A percentile compares a stretch with the other conserved stretches of the same genome.
These are phyloP conservation scores for Microcebus ravelobensis DNA, from an alignment of 2,113 vertebrate species.

Conservation along the genomic window DNA sequence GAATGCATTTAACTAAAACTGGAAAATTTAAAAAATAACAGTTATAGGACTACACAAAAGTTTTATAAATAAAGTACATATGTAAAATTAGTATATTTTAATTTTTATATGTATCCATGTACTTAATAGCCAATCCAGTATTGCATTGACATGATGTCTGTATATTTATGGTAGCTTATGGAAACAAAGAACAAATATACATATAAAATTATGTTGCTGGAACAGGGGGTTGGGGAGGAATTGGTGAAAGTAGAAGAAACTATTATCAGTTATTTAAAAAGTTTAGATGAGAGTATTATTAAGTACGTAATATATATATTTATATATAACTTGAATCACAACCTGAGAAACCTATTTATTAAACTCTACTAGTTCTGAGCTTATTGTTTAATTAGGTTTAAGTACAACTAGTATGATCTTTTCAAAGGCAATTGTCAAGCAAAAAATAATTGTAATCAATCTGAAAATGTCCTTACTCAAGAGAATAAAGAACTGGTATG, in stretches of 20 bases:
- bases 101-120: neutral
- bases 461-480: neutral
- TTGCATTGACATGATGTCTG: neutral
- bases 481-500: neutral
- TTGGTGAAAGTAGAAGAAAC: neutral
- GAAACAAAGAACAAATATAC: neutral
- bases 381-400: neutral
- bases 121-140: neutral
- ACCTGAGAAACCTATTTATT: neutral
- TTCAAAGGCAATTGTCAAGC: neutral
- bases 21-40: neutral
- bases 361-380: neutral
- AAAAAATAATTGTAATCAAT: neutral
- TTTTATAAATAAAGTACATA: conserved; percentile 9
- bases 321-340: neutral
- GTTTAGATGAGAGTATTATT: neutral
- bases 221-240: neutral
- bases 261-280: neutral
- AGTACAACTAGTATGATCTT: neutral
- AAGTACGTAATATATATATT: neutral
- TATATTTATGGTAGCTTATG: neutral
- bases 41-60: neutral
- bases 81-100: neutral
- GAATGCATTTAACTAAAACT: neutral
- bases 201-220: neutral